Base-by-base conservation (phyloP, 2,888 invertebrate genomes). In the Cephus spinipes region DNA sequence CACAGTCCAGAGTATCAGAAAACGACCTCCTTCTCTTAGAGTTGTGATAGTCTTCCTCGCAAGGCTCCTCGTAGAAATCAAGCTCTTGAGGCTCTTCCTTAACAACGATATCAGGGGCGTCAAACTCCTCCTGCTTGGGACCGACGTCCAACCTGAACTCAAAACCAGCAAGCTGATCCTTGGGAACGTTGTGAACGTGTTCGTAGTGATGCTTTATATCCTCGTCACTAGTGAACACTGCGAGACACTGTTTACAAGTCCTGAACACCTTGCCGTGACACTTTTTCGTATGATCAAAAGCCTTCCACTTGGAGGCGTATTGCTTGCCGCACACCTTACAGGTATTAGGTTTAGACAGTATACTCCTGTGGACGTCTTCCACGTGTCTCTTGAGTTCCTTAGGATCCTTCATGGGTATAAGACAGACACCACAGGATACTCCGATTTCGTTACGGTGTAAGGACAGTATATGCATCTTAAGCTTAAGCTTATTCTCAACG, bases 291-390 rank as follows among this genome's bases (percentile, higher is more conserved):
- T 94, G 94, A 85, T 94, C 94, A 79, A 93, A 93, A 0, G 94
- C 93, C 83, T 94, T 94, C 93, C 94, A 93, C 79, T 93, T 93
- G 1, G 93, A 93, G 0, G 93, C 93, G 83, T 94, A 94, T 80
- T 93, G 93, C 85, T 94, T 94, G 0, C 94, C 94, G 83, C 94
- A 94, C 1, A 94, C 93, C 35, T 93, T 92, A 82, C 94, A 94
- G 0, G 93, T 93, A 35, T 93, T 93, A 0, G 93, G 91, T 74
- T 92, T 93, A 11, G 90, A 88, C 3, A 94, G 83, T 12, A 93
- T 92, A 73, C 92, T 91, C 32, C 91, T 90, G 83, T 94, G 94
- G 1, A 92, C 91, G 74, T 93, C 88, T 76, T 92, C 92, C 0
- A 94, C 94, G 84, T 94, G 94, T 80, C 92, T 92, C 74, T 92